Evolutionary conservation across 2,113 vertebrate species (phyloP), one percentile per base, ranked within the genome.

Genomic region (Miniopterus natalensis): DNA sequence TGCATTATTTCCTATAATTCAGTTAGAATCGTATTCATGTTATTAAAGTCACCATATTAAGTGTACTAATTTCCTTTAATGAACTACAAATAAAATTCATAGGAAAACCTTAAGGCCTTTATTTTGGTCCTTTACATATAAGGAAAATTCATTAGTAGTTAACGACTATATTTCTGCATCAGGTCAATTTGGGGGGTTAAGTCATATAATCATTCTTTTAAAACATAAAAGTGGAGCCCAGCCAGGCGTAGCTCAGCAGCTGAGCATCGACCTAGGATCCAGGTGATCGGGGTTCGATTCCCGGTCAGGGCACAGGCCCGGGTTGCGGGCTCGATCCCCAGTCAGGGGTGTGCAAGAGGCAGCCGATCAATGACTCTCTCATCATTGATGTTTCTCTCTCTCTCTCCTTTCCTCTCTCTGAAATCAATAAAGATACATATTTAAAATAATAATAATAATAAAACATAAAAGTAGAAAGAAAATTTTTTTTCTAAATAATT

Each of bases 401-500:
- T 36, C 36, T 36, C 36, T 36, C 36, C 36, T 36, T 36, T 36
- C 36, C 36, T 36, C 36, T 36, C 36, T 36, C 36, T 36, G 36
- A 36, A 36, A 36, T 36, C 36, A 36, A 36, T 36, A 36, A 36
- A 36, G 36, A 36, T 36, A 36, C 36, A 36, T 36, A 36, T 36
- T 36, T 36, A 36, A 36, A 36, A 36, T 36, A 36, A 36, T 36
- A 36, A 36, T 36, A 36, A 36, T 36, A 36, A 36, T n/a, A 65
- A 65, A 65, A 27, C 17, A 75, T 45, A 75, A 65, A 49, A 27
- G n/a, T 92, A 80, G 36, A 94, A 88, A 77, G 42, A 29, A 74
- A 12, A 66, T 53, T 88, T 77, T 96, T 71, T 74, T 51, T 31
- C 27, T 80, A 93, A 79, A 83, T 47, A 93, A 95, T 90, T 92